Evolutionary conservation across 2,113 vertebrate genomes (phyloP).

Genomic region (Lathamus discolor): DNA sequence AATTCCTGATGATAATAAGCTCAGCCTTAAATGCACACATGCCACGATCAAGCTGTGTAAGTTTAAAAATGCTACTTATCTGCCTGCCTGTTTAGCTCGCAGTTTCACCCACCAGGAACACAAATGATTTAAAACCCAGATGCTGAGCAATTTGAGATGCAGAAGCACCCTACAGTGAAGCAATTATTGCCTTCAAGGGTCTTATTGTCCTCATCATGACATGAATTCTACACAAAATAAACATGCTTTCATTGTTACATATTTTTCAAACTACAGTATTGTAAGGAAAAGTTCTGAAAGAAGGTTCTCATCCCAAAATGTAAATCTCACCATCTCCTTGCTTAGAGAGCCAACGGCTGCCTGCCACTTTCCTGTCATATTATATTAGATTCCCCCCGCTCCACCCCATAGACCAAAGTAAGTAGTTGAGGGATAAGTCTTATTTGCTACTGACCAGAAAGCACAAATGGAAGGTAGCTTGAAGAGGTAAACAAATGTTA

Average conservation of each 20-base stretch:
- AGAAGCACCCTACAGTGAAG: slow-evolving; percentile 66
- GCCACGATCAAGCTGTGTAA: slow-evolving; percentile 51
- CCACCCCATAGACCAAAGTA: background rate
- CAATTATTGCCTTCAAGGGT: slow-evolving; percentile 75
- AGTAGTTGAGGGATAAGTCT: background rate
- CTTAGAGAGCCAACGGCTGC: background rate
- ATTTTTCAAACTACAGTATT: slow-evolving; percentile 43
- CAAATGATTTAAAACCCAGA: slow-evolving; percentile 73
- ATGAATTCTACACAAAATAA: slow-evolving; percentile 71
- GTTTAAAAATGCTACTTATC: slow-evolving; percentile 69
- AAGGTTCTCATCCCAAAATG: background rate
- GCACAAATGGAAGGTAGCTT: background rate
- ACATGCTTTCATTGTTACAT: slow-evolving; percentile 47
- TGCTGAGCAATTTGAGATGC: slow-evolving; percentile 74
- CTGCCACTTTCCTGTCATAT: background rate
- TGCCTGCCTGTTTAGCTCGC: slow-evolving; percentile 64
- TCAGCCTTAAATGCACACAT: slow-evolving; percentile 63
- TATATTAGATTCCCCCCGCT: background rate
- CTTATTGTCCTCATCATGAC: slow-evolving; percentile 70
- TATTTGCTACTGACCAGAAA: background rate
- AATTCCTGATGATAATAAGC: slow-evolving; percentile 56
- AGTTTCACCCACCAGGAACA: slow-evolving; percentile 60
- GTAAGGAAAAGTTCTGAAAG: slow-evolving; percentile 36
- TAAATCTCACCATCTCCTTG: background rate
- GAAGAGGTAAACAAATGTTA: background rate